Evolutionary conservation across 1,140 invertebrate species (phyloP).

Genomic region (Leucophenga varia): DNA sequence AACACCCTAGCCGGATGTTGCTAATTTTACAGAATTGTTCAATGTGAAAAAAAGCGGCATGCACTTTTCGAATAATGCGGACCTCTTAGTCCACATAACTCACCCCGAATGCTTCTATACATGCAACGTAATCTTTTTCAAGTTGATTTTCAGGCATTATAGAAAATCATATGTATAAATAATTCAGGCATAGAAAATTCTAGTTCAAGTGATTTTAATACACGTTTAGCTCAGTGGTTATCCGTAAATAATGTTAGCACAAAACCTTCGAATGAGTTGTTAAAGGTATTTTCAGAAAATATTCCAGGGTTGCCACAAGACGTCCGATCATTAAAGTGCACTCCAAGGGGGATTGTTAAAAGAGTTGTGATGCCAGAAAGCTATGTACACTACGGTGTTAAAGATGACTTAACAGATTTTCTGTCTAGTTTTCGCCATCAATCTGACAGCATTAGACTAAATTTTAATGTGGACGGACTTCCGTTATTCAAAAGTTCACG

Average conservation of each 20-base stretch:
- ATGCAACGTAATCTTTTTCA: too few relatives aligned
- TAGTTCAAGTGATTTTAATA: not conserved
- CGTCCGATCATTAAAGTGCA: not conserved
- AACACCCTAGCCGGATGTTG: too few relatives aligned
- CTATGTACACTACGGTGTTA: not conserved
- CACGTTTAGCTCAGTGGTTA: not conserved
- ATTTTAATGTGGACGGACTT: not conserved
- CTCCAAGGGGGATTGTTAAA: not conserved
- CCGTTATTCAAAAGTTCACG: not conserved
- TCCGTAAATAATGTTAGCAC: not conserved
- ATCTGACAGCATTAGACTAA: not conserved
- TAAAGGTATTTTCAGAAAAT: constrained; percentile 1
- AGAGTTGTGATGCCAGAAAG: not conserved
- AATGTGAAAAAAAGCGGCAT: too few relatives aligned
- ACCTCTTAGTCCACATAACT: too few relatives aligned
- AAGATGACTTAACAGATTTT: constrained; percentile 1
- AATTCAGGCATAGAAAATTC: too few relatives aligned
- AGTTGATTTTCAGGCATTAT: too few relatives aligned
- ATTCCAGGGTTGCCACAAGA: constrained; percentile 2
- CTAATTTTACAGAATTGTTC: too few relatives aligned
- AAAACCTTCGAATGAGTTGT: not conserved
- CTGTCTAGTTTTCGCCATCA: not conserved
- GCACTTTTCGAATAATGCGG: too few relatives aligned
- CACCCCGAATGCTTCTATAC: too few relatives aligned
- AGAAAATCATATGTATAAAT: too few relatives aligned